Evolutionary conservation across 2,113 vertebrate species (phyloP).

Genomic region (Scomber scombrus): DNA sequence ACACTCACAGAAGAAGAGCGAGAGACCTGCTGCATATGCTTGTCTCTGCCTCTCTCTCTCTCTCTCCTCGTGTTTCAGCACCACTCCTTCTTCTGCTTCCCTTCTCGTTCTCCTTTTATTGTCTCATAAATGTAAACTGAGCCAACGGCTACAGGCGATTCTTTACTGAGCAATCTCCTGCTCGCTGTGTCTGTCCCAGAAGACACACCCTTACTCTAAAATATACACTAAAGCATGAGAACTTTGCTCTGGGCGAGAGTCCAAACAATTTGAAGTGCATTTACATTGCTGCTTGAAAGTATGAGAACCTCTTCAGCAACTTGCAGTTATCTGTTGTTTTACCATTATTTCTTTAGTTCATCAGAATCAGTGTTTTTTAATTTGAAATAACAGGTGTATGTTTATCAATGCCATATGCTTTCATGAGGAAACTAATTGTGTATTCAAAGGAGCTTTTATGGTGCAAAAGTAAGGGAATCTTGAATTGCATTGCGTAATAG

Average conservation of each 20-base stretch:
- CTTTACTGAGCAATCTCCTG: slow-evolving; percentile 44
- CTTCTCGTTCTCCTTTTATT: slow-evolving; percentile 16
- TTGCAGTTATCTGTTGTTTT: no score
- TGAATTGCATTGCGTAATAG: no score
- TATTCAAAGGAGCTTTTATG: no score
- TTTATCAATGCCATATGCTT: no score
- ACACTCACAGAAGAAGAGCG: slow-evolving; percentile 1
- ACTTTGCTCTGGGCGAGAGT: slow-evolving; percentile 39
- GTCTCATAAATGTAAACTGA: slow-evolving; percentile 32
- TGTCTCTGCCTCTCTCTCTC: neutral
- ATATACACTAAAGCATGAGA: slow-evolving; percentile 34
- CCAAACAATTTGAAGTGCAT: slow-evolving; percentile 32
- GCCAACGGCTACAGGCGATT: slow-evolving; percentile 27
- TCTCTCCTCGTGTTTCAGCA: neutral
- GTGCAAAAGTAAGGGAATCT: no score
- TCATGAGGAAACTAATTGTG: no score
- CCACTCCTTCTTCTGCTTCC: neutral
- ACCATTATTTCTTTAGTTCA: no score
- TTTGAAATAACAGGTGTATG: no score
- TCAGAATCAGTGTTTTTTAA: no score
- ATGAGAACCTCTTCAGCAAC: no score
- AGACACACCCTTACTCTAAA: slow-evolving; percentile 35
- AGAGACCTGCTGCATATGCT: neutral
- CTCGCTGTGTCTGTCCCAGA: slow-evolving; percentile 34
- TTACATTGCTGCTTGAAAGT: neutral